These are phyloP conservation scores for Pogonophryne albipinna DNA, from an alignment of 2,797 vertebrate genomes.

Conservation along the genomic window DNA sequence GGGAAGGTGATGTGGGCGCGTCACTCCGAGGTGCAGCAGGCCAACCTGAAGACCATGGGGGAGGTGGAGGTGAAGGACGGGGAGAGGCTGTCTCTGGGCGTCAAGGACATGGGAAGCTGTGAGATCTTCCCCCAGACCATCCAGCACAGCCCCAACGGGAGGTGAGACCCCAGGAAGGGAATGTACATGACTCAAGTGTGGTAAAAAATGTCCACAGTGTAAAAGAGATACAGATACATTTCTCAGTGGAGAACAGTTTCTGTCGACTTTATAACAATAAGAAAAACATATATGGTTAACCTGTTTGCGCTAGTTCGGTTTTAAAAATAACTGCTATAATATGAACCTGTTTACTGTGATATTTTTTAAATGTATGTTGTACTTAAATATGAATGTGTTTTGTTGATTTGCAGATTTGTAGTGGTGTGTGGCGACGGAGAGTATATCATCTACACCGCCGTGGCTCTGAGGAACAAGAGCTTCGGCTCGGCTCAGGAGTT, in stretches of 20 bases:
- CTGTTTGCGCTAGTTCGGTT: no score
- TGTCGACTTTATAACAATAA: no score
- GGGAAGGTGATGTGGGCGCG: conserved; percentile 97
- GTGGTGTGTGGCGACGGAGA: conserved; percentile 93
- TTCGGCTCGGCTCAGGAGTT: conserved; percentile 96
- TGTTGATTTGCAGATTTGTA: conserved; percentile 86
- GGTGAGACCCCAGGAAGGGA: conserved; percentile 75
- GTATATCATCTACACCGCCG: conserved; percentile 90
- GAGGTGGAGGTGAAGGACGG: conserved; percentile 93
- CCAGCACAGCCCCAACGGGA: conserved; percentile 95
- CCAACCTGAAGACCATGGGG: conserved; percentile 96
- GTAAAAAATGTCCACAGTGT: background rate
- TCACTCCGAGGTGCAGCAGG: conserved; percentile 95
- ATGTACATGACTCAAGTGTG: no score
- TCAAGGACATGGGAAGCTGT: conserved; percentile 98
- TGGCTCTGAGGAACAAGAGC: conserved; percentile 96
- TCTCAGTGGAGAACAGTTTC: no score
- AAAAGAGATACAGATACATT: background rate
- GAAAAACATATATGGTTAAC: no score
- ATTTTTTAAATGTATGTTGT: no score
- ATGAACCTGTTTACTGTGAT: no score
- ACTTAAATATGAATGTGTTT: background rate
- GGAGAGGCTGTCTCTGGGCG: conserved; percentile 90
- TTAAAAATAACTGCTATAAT: no score
- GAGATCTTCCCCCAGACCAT: conserved; percentile 97